These are phyloP conservation scores for Phoeniculus purpureus DNA, from an alignment of 2,797 vertebrate genomes.

Conservation along the genomic window DNA sequence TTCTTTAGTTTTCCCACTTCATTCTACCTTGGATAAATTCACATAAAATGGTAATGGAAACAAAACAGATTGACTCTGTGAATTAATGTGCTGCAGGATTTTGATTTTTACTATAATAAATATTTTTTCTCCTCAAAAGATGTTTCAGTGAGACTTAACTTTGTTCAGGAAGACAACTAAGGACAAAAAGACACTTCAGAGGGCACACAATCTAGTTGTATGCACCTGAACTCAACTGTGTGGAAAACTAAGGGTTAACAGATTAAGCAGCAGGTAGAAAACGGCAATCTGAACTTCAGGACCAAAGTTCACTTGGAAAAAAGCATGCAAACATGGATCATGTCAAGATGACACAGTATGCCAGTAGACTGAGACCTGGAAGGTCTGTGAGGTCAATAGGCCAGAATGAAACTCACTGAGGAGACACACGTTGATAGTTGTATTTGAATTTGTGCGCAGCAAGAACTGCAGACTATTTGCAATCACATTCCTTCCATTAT, in stretches of 20 bases:
- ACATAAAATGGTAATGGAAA: background rate
- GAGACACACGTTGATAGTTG: background rate
- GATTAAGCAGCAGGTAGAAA: background rate
- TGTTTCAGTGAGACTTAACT: background rate
- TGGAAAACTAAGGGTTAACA: background rate
- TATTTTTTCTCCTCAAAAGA: background rate
- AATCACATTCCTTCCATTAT: background rate
- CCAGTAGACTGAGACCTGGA: background rate
- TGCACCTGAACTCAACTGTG: background rate
- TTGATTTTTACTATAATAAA: background rate
- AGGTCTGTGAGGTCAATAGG: constrained; percentile 29
- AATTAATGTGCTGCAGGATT: background rate
- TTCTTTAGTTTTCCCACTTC: background rate
- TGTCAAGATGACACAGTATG: constrained; percentile 3
- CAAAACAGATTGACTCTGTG: background rate
- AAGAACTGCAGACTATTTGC: background rate
- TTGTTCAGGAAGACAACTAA: background rate
- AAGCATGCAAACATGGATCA: background rate
- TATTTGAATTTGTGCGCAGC: constrained; percentile 1
- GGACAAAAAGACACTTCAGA: background rate
- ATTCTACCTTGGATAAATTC: background rate
- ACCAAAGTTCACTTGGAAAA: background rate
- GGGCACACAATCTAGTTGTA: background rate
- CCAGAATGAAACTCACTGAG: background rate
- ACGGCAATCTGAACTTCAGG: background rate